Base-by-base conservation (phyloP, 1,140 invertebrate species). In the Oreohelix idahoensis region DNA sequence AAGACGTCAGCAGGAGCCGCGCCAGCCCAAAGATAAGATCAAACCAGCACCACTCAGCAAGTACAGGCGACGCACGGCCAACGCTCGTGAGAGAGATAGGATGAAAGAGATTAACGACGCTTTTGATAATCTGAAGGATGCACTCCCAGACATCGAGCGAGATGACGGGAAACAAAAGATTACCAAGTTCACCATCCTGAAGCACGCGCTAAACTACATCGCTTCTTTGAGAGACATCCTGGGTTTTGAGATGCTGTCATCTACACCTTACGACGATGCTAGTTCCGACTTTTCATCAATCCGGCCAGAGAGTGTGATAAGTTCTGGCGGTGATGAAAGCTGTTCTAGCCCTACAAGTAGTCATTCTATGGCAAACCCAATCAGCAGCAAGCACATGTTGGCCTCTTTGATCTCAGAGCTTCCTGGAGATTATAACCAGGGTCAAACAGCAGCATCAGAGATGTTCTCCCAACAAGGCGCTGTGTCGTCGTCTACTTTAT, bases 21-120 rank as follows among this genome's bases (percentile, higher is more conserved):
- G 89, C 81, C 79, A 86, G 79, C 90, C 90, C 11, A 94, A 94
- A 81, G 92, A 94, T n/a, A 96, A 96, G 90, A 93, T 94, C 74
- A 95, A 95, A 91, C 95, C 96, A 10, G 95, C 96, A 69, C 96
- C 97, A 0, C 93, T 97, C 82, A 97, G 96, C 93, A 98, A 97
- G 92, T 98, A 98, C 92, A 93, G 97, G 35, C 94, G 97, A 84
- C 96, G 96, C 93, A 97, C 96, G 2, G 97, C 97, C 0, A 98
- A 98, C 93, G 96, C 96, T 0, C 92, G 97, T 8, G 97, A 98
- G 92, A 91, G 97, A 42, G 95, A 94, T 78, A 93, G 97, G 73
- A 97, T 98, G 96, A 93, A 95, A 76, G 96, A 97, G 90, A 97
- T 98, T 84, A 97, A 97, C 92, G 94, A 94, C 71, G 97, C 96